These are phyloP conservation scores for Bombyx mori DNA, from an alignment of 1,140 invertebrate species.

Conservation along the genomic window ASM3026992v2 NC_085119.1:8443001-8443500, in stretches of 20 bases:
- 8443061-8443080: too few relatives aligned
- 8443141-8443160: conserved; percentile 14
- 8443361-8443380: neutral
- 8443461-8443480: too few relatives aligned
- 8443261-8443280: conserved; percentile 73
- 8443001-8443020: too few relatives aligned
- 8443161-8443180: conserved; percentile 56
- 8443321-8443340: neutral
- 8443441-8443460: neutral
- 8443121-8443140: conserved; percentile 1
- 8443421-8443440: neutral
- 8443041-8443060: too few relatives aligned
- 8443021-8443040: too few relatives aligned
- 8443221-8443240: conserved; percentile 73
- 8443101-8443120: neutral
- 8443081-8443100: neutral
- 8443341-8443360: neutral
- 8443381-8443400: neutral
- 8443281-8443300: conserved; percentile 78
- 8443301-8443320: conserved; percentile 76
- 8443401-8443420: neutral
- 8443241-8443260: conserved; percentile 75
- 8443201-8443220: conserved; percentile 71
- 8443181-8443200: conserved; percentile 68
- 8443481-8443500: too few relatives aligned